Conservation (phyloP, 2,113 vertebrate genomes). For the Corvus cornix region DNA sequence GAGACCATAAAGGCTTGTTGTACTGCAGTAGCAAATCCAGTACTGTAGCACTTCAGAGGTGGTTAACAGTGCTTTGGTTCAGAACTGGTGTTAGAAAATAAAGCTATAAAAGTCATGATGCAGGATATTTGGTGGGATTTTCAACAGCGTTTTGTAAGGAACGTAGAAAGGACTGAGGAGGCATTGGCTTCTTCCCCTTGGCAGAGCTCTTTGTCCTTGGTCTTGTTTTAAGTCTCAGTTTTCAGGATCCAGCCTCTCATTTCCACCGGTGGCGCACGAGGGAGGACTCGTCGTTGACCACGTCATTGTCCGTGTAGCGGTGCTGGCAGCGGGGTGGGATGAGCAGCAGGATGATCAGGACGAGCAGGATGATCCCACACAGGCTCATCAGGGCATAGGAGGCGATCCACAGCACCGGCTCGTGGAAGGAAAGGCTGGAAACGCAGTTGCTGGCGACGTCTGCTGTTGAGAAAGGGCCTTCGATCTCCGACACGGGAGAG, state of each 20-base stretch:
- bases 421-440: slow-evolving; percentile 53
- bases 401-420: slow-evolving; percentile 88
- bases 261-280: slow-evolving; percentile 94
- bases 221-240: neutral
- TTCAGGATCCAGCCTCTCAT: slow-evolving; percentile 58
- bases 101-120: slow-evolving; percentile 61
- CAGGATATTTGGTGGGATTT: slow-evolving; percentile 31
- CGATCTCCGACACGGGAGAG: slow-evolving; percentile 82
- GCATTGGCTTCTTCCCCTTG: neutral
- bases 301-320: slow-evolving; percentile 63
- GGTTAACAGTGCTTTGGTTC: slow-evolving; percentile 65
- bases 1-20: slow-evolving; percentile 34
- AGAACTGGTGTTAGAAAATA: slow-evolving; percentile 63
- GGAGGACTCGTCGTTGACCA: slow-evolving; percentile 92
- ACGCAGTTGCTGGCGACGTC: slow-evolving; percentile 86
- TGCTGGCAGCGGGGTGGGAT: slow-evolving; percentile 73
- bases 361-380: slow-evolving; percentile 84
- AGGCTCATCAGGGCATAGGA: slow-evolving; percentile 89
- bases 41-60: slow-evolving; percentile 46
- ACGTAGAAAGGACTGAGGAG: neutral
- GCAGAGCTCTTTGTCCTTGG: neutral
- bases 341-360: slow-evolving; percentile 82
- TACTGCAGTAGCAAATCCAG: slow-evolving; percentile 10
- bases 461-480: slow-evolving; percentile 86
- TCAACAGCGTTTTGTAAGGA: neutral